Base-by-base conservation (phyloP, 1,140 invertebrate species). In the Venustaconcha ellipsiformis region DNA sequence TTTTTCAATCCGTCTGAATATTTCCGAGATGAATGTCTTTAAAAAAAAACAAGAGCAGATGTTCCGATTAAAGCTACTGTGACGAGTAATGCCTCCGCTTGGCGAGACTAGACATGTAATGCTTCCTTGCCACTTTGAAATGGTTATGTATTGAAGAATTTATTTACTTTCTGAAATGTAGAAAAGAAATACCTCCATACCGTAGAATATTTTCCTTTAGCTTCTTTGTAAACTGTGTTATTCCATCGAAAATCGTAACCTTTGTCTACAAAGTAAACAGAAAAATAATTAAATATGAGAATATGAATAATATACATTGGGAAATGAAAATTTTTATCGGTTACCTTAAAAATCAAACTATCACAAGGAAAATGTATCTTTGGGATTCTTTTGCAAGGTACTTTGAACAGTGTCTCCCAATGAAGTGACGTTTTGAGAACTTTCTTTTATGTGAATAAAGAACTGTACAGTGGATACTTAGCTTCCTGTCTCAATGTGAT, bases 241-340 rank as follows among this genome's bases (percentile, higher is more conserved):
- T 74, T 69, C n/a, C 58, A 68, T 57, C 72, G 72, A 55, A 68
- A 74, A 56, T 74, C 72, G 55, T 62, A 74, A 18, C 72, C 72
- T 5, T 20, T 37, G n/a, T 37, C 26, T 72, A 26, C 8, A 30
- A n/a, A 37, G 63, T 14, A 64, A 18, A 55, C 18, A 14, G 18
- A 65, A 60, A 11, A 0, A 17, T 37, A 14, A 23, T 3, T 3
- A 30, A 30, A 30, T 30, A 30, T 30, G 2, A 4, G 26, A 30
- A 30, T 30, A 3, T 30, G 4, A 30, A 30, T 30, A 30, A 30
- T 4, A 30, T 4, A 30, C 26, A 3, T 30, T 30, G 26, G 2
- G 26, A 30, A 12, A 58, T 13, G 0, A 14, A 20, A 23, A 13
- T 8, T n/a, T 59, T 14, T 14, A 23, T 14, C 12, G 15, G 37